Percentiles rank a stretch among this genome's conserved stretches.
Conservation (phyloP, 2,797 vertebrate species). For the Myotis myotis region DNA sequence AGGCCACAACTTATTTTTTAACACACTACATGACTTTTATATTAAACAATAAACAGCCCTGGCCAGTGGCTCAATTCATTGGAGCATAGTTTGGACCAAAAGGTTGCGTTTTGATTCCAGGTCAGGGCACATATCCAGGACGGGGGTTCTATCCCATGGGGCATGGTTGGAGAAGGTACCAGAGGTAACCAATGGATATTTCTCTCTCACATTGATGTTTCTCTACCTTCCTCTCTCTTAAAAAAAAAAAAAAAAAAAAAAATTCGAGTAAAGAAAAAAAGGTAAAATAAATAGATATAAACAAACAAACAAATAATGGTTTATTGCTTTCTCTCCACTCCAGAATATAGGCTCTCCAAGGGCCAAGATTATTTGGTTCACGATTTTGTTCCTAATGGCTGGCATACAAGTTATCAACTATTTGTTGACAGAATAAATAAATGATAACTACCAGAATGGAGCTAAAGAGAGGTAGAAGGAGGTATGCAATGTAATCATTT, state of each 20-base stretch:
- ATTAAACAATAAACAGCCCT: conserved; percentile 6
- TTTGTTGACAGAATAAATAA: conserved; percentile 42
- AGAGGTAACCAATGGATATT: neutral
- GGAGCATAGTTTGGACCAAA: neutral
- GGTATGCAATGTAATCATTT: neutral
- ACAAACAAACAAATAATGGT: neutral
- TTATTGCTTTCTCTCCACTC: neutral
- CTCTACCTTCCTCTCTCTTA: neutral
- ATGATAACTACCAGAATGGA: neutral
- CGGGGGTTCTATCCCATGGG: neutral
- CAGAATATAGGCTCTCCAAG: neutral
- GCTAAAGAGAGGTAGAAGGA: neutral
- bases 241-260: neutral
- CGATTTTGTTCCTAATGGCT: neutral
- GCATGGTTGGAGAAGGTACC: neutral
- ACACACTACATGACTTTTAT: neutral
- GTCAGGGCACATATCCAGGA: neutral
- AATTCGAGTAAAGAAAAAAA: neutral
- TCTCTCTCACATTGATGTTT: neutral
- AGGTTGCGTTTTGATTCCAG: neutral
- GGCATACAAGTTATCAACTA: neutral
- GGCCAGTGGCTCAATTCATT: neutral
- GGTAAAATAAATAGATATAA: neutral
- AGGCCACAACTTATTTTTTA: neutral
- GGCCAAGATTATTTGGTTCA: neutral